Evolutionary conservation across 2,113 vertebrate species (phyloP), one percentile per base, ranked within the genome.

Genomic region (Alosa alosa): DNA sequence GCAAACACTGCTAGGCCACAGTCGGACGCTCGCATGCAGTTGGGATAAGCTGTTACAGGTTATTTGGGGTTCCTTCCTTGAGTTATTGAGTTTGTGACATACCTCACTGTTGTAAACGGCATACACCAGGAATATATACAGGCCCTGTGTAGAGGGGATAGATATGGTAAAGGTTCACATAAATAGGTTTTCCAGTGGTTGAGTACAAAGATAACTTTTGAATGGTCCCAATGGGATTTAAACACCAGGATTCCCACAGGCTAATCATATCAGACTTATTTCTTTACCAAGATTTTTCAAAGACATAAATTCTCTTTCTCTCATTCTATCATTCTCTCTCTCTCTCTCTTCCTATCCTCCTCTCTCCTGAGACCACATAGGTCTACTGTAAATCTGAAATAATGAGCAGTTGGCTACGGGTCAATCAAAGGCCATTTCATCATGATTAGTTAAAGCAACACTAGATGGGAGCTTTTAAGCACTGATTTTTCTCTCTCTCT

Each of bases 51-150:
- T 44, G 41, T 4, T 44, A 44, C 47, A 39, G 72, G 15, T 78
- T 11, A 41, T 39, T 72, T 3, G 0, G 44, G 10, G 64, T 36
- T 44, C 20, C 18, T 36, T 44, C 20, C 18, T 84, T 84, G 64
- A 88, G 84, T 41, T 45, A 47, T 60, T 41, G 85, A 85, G 89
- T 88, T 81, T 82, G 46, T 13, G 85, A 41, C 96, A 94, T 94
- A 98, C 96, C 96, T 98, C 97, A 1, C 95, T 95, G 87, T 97
- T 98, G 89, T 94, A 99, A 92, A 96, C 88, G 0, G 96, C 96
- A 13, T 97, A 99, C 85, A 98, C 96, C 88, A 99, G 92, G 94
- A 99, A 98, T 88, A 98, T 98, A 84, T 97, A 98, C 2, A 97
- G 94, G 39, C 97, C 97, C 97, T 98, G 92, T 0, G 87, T 89